Evolutionary conservation across 2,113 vertebrate species (phyloP).

Genomic region (Sylvilagus bachmani): DNA sequence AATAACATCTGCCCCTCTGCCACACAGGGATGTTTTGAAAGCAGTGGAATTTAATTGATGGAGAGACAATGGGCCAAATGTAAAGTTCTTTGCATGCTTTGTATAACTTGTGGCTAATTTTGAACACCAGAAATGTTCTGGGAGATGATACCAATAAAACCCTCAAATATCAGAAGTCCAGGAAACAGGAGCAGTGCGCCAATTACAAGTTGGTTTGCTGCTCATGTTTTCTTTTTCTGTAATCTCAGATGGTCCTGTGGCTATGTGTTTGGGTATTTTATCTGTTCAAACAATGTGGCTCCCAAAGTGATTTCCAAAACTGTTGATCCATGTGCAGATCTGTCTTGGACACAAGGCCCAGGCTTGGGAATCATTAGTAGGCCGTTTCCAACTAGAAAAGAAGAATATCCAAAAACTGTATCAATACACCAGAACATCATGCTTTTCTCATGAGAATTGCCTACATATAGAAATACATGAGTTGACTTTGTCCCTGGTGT

Average conservation of each 20-base stretch:
- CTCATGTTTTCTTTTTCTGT: background rate
- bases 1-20: background rate
- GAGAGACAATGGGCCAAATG: background rate
- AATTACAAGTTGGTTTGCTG: background rate
- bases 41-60: background rate
- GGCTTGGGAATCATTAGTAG: background rate
- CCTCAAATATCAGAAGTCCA: slow-evolving; percentile 51
- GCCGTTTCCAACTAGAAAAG: background rate
- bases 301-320: background rate
- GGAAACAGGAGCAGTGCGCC: background rate
- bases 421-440: background rate
- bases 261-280: background rate
- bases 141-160: slow-evolving; percentile 21
- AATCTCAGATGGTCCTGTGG: background rate
- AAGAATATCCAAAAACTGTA: background rate
- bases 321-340: background rate
- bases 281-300: background rate
- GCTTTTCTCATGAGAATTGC: background rate
- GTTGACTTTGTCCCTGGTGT: background rate
- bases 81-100: slow-evolving; percentile 9
- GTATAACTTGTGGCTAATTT: background rate
- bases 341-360: background rate
- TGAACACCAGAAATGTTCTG: background rate
- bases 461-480: background rate
- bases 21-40: slow-evolving; percentile 28